Percentiles rank a stretch among this genome's conserved stretches.
Evolutionary conservation across 2,113 vertebrate species (phyloP).

Genomic region (Festucalex cinctus): DNA sequence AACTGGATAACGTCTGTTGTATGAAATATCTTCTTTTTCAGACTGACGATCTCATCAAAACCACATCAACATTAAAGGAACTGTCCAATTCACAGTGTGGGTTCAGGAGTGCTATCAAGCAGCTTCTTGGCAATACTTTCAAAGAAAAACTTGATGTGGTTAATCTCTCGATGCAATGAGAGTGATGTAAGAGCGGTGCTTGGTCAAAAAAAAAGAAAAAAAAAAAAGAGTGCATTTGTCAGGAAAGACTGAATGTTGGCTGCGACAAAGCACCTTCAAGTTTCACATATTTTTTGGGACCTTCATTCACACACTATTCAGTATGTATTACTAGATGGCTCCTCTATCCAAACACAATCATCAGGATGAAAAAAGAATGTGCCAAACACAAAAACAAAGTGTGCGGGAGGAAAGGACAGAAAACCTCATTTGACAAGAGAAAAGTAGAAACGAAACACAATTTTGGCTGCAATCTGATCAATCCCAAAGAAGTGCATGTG

Average conservation of each 20-base stretch:
- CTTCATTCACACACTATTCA: not conserved
- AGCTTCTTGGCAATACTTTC: not conserved
- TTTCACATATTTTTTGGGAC: not conserved
- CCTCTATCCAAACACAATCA: not conserved
- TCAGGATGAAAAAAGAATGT: conserved; percentile 7
- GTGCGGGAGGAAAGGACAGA: conserved; percentile 56
- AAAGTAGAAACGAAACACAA: conserved; percentile 65
- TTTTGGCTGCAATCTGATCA: conserved; percentile 55
- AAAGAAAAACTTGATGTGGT: not conserved
- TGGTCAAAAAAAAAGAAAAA: not conserved
- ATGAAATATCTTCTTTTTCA: not conserved
- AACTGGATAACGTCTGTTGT: not conserved
- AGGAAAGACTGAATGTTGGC: not conserved
- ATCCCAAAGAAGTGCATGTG: conserved; percentile 20
- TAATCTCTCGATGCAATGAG: not conserved
- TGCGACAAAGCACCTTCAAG: not conserved
- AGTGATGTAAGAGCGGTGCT: not conserved
- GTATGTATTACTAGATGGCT: not conserved
- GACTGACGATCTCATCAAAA: not conserved
- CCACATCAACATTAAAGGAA: not conserved
- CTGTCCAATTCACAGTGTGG: not conserved
- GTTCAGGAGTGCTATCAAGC: not conserved
- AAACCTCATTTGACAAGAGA: conserved; percentile 60
- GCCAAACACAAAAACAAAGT: conserved; percentile 32
- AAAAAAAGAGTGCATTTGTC: not conserved